These are phyloP conservation scores for Scolanthus callimorphus DNA, from an alignment of 92 coral and sea anemone genomes.

Conservation along the genomic window DNA sequence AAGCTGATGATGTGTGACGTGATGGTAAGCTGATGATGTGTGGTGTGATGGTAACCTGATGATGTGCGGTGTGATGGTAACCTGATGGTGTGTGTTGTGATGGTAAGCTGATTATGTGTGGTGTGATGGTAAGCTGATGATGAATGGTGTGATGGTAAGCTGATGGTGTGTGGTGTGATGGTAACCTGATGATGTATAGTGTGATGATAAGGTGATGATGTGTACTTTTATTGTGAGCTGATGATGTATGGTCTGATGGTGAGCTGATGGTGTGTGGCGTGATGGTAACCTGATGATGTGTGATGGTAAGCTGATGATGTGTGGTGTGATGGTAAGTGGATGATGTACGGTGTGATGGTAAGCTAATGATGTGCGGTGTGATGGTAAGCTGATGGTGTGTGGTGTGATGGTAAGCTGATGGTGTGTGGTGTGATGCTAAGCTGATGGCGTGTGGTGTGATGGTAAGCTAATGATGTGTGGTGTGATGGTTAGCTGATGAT, in stretches of 20 bases:
- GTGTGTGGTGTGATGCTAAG: neutral
- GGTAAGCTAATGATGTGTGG: neutral
- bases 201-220: neutral
- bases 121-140: neutral
- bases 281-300: neutral
- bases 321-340: neutral
- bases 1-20: neutral
- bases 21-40: neutral
- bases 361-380: neutral
- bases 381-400: neutral
- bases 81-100: neutral
- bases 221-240: no score
- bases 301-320: neutral
- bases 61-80: neutral
- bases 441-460: neutral
- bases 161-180: neutral
- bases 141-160: neutral
- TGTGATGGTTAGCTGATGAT: neutral
- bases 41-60: neutral
- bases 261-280: no score
- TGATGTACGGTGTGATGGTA: neutral
- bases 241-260: neutral
- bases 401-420: slow-evolving; percentile 1
- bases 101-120: neutral
- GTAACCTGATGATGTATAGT: neutral